Conservation (phyloP, 1,140 invertebrate species). For the Listronotus oregonensis region DNA sequence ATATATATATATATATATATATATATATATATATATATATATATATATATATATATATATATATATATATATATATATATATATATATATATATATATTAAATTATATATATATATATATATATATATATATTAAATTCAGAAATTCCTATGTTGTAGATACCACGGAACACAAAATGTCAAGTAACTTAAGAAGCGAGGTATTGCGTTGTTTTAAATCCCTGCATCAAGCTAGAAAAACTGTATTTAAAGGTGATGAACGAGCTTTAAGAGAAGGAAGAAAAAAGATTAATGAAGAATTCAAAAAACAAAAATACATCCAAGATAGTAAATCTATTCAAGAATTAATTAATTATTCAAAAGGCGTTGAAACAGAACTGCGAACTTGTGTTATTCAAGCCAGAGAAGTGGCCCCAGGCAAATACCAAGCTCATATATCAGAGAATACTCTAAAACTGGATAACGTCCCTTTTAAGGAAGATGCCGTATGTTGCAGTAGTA, state of each 20-base stretch:
- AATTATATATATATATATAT: too few species aligned
- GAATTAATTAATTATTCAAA: slow-evolving; percentile 66
- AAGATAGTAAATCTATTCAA: slow-evolving; percentile 59
- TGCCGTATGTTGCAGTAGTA: slow-evolving; percentile 32
- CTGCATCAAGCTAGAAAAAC: slow-evolving; percentile 66
- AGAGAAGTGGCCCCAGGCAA: slow-evolving; percentile 63
- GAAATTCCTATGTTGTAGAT: too few species aligned
- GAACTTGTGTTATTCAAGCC: slow-evolving; percentile 68
- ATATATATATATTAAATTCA: too few species aligned
- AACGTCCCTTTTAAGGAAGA: slow-evolving; percentile 60
- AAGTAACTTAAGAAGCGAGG: slow-evolving; percentile 54
- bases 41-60: too few species aligned
- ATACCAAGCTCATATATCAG: slow-evolving; percentile 61
- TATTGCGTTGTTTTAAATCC: slow-evolving; percentile 66
- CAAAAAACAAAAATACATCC: slow-evolving; percentile 64
- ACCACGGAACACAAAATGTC: slow-evolving; percentile 42
- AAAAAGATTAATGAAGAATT: slow-evolving; percentile 70
- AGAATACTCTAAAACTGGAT: slow-evolving; percentile 61
- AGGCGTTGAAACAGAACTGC: slow-evolving; percentile 68
- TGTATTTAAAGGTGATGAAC: slow-evolving; percentile 66
- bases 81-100: too few species aligned
- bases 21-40: too few species aligned
- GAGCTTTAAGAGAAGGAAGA: slow-evolving; percentile 63
- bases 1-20: too few species aligned
- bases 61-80: too few species aligned